phyloP scores from a whole-genome alignment of 2,888 invertebrate species.

The Tipula helvola region DNA sequence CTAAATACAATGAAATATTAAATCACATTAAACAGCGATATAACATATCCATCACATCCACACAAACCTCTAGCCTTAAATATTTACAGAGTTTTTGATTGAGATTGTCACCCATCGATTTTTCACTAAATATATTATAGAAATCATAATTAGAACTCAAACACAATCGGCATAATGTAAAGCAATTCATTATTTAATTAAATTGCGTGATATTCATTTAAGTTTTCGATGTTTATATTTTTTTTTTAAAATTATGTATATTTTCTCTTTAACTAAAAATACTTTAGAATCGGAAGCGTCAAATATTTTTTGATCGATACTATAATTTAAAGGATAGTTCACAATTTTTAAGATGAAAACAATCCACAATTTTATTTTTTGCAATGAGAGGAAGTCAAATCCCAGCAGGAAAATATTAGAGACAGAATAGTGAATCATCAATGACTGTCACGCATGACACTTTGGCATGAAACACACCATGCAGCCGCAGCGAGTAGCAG shows the following conservation, averaged over 20 bases:
- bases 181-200: conserved; percentile 13
- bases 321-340: neutral
- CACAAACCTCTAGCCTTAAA: conserved; percentile 15
- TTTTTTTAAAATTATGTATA: neutral
- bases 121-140: conserved; percentile 14
- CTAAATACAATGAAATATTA: conserved; percentile 11
- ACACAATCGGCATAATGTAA: conserved; percentile 16
- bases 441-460: no score
- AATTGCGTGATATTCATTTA: neutral
- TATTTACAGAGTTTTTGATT: conserved; percentile 16
- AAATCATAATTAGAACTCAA: conserved; percentile 11
- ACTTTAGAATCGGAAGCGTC: neutral
- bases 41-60: neutral
- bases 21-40: neutral
- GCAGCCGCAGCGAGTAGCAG: no score
- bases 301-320: neutral
- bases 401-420: no score
- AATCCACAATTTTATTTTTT: no score
- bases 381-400: no score
- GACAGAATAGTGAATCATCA: no score
- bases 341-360: neutral
- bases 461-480: no score
- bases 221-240: neutral
- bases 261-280: neutral
- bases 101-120: conserved; percentile 11